Base-by-base conservation (phyloP, 2,888 invertebrate genomes). In the Xanthia icteritia region DNA sequence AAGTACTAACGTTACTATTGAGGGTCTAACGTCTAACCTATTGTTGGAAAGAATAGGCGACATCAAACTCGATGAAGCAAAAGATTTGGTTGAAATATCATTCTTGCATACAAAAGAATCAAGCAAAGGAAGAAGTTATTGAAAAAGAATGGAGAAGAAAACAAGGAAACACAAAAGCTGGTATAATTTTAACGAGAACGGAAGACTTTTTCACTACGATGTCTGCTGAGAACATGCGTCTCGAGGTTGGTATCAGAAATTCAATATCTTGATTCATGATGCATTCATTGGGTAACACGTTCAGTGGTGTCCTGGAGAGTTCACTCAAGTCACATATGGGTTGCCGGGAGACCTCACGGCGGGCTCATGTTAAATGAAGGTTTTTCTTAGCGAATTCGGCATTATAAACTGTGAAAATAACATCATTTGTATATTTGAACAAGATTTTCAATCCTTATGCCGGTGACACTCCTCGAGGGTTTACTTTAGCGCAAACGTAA, bases 1-100 rank as follows among this genome's bases (percentile, higher is more conserved):
- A 69, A 81, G 72, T 48, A 58, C 23, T 64, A 23, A 77, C 48
- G 3, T 45, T 76, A 39, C 2, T 45, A 15, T 45, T 5, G 20
- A 66, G 51, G 48, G n/a, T 66, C 13, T 54, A 23, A 51, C 2
- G 20, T 51, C 23, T 58, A 45, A 65, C 48, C 67, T 71, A 31
- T 77, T 67, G 63, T 63, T 39, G 23, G 0, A 39, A 60, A 27
- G 5, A 45, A 63, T 3, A 27, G 27, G 15, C 5, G 48, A 63
- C 48, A 42, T 60, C 15, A 17, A 65, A 27, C 27, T 56, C 0
- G 8, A 39, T 64, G 64, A 1, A n/a, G 0, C 15, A 45, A 5
- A 8, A 9, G 36, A 0, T 20, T 63, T 42, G 27, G 20, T 74
- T 13, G n/a, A 27, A n/a, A n/a, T 56, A 13, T 15, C 6, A 58